Percentiles rank a stretch among this genome's conserved stretches.
Evolutionary conservation across 2,888 invertebrate genomes (phyloP).

Genomic region (Tenthredo livida): DNA sequence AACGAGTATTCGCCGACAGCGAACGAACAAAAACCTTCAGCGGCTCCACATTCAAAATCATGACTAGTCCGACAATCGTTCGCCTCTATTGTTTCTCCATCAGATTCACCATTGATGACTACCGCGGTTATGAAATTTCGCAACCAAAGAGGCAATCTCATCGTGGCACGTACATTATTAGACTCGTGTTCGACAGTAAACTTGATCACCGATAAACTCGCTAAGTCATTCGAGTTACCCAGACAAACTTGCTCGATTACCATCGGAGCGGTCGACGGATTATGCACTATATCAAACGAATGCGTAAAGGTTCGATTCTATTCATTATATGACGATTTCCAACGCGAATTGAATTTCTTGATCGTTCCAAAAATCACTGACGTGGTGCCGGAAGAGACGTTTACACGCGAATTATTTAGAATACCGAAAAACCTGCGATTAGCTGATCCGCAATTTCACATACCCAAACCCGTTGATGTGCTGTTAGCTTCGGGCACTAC

Average conservation of each 20-base stretch:
- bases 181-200: too few relatives aligned
- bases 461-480: too few relatives aligned
- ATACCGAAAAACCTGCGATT: neutral
- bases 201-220: too few relatives aligned
- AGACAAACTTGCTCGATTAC: slow-evolving; percentile 52
- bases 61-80: slow-evolving; percentile 41
- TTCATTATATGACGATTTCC: slow-evolving; percentile 51
- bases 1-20: slow-evolving; percentile 29
- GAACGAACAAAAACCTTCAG: neutral
- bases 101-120: slow-evolving; percentile 56
- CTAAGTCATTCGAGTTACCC: too few relatives aligned
- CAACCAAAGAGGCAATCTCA: slow-evolving; percentile 43
- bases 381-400: slow-evolving; percentile 53
- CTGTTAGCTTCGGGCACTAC: neutral
- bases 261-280: slow-evolving; percentile 53
- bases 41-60: slow-evolving; percentile 23
- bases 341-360: slow-evolving; percentile 42
- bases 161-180: slow-evolving; percentile 12
- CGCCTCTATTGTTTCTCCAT: too few relatives aligned
- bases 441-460: neutral
- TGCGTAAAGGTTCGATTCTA: slow-evolving; percentile 52
- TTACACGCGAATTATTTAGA: slow-evolving; percentile 51
- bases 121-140: slow-evolving; percentile 54
- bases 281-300: slow-evolving; percentile 52
- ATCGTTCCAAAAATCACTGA: slow-evolving; percentile 57